Percentiles rank a stretch among this genome's conserved stretches.
Evolutionary conservation across 2,797 vertebrate species (phyloP).

Genomic region (Botia almorhae): DNA sequence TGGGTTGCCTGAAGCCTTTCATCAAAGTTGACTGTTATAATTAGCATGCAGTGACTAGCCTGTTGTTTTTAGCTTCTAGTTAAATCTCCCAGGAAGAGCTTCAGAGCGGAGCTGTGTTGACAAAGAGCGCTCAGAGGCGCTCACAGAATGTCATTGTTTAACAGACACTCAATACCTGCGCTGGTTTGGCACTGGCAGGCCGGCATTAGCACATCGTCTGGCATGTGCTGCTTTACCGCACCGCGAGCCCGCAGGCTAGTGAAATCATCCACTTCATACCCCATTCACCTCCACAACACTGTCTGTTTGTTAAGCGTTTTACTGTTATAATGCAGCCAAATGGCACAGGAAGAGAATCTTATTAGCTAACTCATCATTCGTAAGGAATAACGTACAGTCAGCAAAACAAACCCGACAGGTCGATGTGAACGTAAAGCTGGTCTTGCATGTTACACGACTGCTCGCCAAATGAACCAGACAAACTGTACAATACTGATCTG

Average conservation of each 20-base stretch:
- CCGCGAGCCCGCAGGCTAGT: constrained; percentile 46
- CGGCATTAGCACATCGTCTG: constrained; percentile 77
- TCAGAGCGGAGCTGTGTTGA: constrained; percentile 56
- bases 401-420: too few relatives aligned
- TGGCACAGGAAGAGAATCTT: too few relatives aligned
- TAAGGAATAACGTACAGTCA: too few relatives aligned
- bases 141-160: constrained; percentile 79
- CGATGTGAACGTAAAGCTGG: too few relatives aligned
- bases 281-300: too few relatives aligned
- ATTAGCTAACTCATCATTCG: too few relatives aligned
- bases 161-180: constrained; percentile 73
- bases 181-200: constrained; percentile 66
- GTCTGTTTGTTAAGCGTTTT: neutral
- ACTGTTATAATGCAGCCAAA: neutral
- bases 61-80: constrained; percentile 28
- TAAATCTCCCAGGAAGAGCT: constrained; percentile 30
- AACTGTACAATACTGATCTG: too few relatives aligned
- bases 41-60: constrained; percentile 19
- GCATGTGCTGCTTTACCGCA: constrained; percentile 68
- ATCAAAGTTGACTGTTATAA: neutral
- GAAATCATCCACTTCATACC: constrained; percentile 27
- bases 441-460: too few relatives aligned
- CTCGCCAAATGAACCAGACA: too few relatives aligned
- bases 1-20: too few relatives aligned
- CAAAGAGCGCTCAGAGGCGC: constrained; percentile 60